Evolutionary conservation across 2,888 invertebrate species (phyloP).

Genomic region (Cantharis nigra): DNA sequence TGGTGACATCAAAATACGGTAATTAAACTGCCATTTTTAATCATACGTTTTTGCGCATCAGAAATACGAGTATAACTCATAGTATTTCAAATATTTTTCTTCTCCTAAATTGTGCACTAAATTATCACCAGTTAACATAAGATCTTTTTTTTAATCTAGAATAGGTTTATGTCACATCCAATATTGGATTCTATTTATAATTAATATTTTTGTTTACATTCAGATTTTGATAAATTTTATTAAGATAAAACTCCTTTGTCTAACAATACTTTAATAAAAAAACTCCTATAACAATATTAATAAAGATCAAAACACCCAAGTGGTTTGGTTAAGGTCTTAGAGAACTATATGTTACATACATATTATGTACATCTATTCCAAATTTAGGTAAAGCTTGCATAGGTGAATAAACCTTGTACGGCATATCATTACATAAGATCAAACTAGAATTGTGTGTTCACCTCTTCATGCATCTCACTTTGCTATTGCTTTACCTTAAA

Average conservation of each 20-base stretch:
- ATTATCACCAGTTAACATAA: no score
- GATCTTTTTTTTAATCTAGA: no score
- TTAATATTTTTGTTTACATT: not conserved
- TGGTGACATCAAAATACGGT: no score
- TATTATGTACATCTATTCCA: constrained; percentile 39
- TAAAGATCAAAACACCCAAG: constrained; percentile 1
- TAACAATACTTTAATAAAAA: not conserved
- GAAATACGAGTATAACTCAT: no score
- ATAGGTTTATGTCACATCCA: not conserved
- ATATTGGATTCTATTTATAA: not conserved
- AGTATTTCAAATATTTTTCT: no score
- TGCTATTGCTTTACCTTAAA: not conserved
- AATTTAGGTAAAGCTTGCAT: constrained; percentile 35
- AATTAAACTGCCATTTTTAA: no score
- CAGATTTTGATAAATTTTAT: not conserved
- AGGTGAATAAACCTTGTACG: constrained; percentile 40
- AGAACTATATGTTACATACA: constrained; percentile 17
- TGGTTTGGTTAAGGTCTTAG: constrained; percentile 38
- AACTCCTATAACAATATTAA: not conserved
- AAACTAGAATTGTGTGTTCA: constrained; percentile 34
- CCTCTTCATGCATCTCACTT: no score
- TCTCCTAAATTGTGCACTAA: no score
- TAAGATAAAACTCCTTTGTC: not conserved
- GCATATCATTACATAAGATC: constrained; percentile 40
- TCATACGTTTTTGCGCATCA: no score